Conservation (phyloP, 2,888 invertebrate genomes). For the Calameuta filiformis region DNA sequence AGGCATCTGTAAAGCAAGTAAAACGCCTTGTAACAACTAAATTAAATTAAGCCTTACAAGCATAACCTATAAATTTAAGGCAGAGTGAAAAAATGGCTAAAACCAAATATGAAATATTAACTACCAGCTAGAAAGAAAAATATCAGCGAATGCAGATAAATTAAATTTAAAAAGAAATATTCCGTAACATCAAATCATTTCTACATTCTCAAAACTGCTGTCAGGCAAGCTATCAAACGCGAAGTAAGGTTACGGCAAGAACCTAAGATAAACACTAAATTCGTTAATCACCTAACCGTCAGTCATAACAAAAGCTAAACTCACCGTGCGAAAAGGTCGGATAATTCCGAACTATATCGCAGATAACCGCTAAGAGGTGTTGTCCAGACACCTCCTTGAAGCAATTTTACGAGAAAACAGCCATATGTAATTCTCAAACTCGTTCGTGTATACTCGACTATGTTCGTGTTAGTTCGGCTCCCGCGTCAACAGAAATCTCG, state of each 20-base stretch:
- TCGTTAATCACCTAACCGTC: background rate
- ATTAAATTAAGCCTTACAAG: background rate
- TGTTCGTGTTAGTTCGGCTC: background rate
- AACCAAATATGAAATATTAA: background rate
- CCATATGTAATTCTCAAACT: background rate
- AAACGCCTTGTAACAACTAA: background rate
- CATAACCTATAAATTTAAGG: background rate
- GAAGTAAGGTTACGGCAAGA: background rate
- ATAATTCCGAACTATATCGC: background rate
- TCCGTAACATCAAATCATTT: background rate
- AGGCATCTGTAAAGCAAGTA: conserved; percentile 49
- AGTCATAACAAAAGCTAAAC: background rate
- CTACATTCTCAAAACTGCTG: background rate
- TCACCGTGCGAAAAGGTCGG: background rate
- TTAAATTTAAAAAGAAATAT: background rate
- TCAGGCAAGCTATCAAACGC: too few species aligned
- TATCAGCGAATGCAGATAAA: background rate
- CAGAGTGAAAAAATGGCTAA: too few species aligned
- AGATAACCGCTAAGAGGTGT: background rate
- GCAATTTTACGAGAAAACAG: background rate
- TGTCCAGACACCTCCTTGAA: background rate
- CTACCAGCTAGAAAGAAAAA: background rate
- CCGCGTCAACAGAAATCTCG: background rate
- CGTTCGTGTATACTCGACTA: background rate
- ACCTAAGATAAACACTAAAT: background rate